Conservation (phyloP, 2,113 vertebrate species). For the Plectropomus leopardus region DNA sequence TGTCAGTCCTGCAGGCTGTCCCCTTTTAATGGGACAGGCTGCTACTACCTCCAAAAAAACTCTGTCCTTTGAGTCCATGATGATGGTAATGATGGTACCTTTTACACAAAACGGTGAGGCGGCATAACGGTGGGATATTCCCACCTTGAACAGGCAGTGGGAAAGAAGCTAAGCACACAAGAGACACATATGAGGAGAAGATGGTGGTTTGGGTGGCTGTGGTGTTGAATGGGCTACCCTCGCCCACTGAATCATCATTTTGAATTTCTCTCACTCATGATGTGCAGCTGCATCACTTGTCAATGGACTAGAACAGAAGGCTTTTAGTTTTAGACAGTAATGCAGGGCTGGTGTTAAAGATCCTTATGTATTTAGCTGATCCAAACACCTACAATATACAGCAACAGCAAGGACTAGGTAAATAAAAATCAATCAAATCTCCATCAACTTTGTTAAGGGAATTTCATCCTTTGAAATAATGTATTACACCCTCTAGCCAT, state of each 20-base stretch:
- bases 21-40: too few relatives aligned
- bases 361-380: neutral
- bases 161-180: too few relatives aligned
- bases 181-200: neutral
- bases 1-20: too few relatives aligned
- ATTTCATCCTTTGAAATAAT: neutral
- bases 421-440: conserved; percentile 1
- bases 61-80: too few relatives aligned
- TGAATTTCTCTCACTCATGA: neutral
- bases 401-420: neutral
- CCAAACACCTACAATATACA: neutral
- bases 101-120: too few relatives aligned
- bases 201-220: neutral
- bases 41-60: too few relatives aligned
- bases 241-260: neutral
- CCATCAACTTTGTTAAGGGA: neutral
- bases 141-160: too few relatives aligned
- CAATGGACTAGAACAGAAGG: neutral
- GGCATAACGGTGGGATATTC: too few relatives aligned
- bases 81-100: too few relatives aligned
- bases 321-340: neutral
- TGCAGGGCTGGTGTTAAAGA: neutral
- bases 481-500: neutral
- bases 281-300: neutral
- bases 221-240: neutral